Evolutionary conservation across 1,140 invertebrate genomes (phyloP).

Genomic region (Drosophila rhopaloa): DNA sequence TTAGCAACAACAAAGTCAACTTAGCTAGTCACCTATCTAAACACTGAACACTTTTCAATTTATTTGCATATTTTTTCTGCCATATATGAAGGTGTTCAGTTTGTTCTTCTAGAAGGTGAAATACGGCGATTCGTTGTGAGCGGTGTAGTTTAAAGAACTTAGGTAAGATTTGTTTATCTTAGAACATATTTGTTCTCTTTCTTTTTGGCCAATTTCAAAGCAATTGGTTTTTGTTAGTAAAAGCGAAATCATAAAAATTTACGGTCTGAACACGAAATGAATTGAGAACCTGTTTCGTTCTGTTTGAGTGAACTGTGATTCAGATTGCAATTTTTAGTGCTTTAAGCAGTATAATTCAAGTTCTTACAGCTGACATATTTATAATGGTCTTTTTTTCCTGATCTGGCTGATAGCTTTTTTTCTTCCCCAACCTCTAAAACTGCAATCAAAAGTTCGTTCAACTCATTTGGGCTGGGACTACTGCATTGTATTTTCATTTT

Average conservation of each 20-base stretch:
- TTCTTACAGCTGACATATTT: constrained; percentile 1
- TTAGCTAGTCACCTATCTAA: constrained; percentile 39
- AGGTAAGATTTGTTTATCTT: constrained; percentile 1
- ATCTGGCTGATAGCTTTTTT: neutral
- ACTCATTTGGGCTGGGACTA: constrained; percentile 8
- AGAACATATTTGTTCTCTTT: neutral
- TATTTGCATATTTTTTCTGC: constrained; percentile 43
- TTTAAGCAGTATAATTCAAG: constrained; percentile 1
- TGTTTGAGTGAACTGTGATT: constrained; percentile 3
- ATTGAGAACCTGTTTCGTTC: constrained; percentile 20
- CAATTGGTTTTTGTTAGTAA: constrained; percentile 28
- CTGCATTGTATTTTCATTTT: constrained; percentile 35
- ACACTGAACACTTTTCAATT: constrained; percentile 29
- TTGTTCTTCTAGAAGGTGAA: constrained; percentile 6
- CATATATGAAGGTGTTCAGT: constrained; percentile 10
- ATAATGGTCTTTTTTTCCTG: neutral
- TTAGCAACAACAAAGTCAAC: constrained; percentile 50
- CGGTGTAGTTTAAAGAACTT: constrained; percentile 5
- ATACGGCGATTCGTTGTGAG: constrained; percentile 1
- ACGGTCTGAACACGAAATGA: constrained; percentile 23
- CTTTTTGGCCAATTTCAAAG: constrained; percentile 14
- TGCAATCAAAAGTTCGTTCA: constrained; percentile 43
- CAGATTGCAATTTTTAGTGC: constrained; percentile 18
- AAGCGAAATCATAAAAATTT: constrained; percentile 32
- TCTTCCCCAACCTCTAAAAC: neutral